Evolutionary conservation across 2,888 invertebrate genomes (phyloP).

Genomic region (Aethes cnicana): DNA sequence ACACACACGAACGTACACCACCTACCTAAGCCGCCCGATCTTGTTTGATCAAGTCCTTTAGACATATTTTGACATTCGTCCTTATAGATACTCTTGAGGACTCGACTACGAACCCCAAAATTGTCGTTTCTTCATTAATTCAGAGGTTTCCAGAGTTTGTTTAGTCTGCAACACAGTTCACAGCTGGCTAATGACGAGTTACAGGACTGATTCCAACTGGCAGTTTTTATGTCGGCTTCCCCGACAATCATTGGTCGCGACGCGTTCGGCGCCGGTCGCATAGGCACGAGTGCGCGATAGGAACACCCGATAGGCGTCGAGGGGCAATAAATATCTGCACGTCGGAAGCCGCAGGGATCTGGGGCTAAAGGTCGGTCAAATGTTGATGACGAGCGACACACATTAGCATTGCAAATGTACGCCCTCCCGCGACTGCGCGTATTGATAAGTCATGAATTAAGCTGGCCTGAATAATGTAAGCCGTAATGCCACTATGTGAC

Average conservation of each 20-base stretch:
- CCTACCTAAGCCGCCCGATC: not conserved
- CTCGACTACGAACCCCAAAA: too few relatives aligned
- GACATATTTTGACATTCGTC: too few relatives aligned
- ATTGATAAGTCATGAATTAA: constrained; percentile 40
- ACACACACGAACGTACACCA: not conserved
- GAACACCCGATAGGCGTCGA: constrained; percentile 20
- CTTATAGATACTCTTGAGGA: too few relatives aligned
- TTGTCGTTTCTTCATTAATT: too few relatives aligned
- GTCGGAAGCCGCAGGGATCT: constrained; percentile 32
- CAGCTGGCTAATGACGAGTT: not conserved
- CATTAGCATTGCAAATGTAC: constrained; percentile 45
- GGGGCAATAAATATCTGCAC: constrained; percentile 35
- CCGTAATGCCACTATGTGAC: constrained; percentile 31
- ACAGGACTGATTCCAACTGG: not conserved
- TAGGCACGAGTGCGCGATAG: constrained; percentile 6
- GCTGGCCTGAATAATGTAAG: constrained; percentile 34
- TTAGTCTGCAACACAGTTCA: not conserved
- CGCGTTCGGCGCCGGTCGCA: constrained; percentile 7
- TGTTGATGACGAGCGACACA: constrained; percentile 37
- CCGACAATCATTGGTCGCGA: constrained; percentile 17
- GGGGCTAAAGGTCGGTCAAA: constrained; percentile 40
- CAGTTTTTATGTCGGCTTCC: constrained; percentile 11
- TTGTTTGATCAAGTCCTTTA: not conserved
- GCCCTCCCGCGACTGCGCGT: constrained; percentile 34
- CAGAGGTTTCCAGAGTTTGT: too few relatives aligned